These are phyloP conservation scores for Acanthis flammea DNA, from an alignment of 2,797 vertebrate genomes.

Conservation along the genomic window DNA sequence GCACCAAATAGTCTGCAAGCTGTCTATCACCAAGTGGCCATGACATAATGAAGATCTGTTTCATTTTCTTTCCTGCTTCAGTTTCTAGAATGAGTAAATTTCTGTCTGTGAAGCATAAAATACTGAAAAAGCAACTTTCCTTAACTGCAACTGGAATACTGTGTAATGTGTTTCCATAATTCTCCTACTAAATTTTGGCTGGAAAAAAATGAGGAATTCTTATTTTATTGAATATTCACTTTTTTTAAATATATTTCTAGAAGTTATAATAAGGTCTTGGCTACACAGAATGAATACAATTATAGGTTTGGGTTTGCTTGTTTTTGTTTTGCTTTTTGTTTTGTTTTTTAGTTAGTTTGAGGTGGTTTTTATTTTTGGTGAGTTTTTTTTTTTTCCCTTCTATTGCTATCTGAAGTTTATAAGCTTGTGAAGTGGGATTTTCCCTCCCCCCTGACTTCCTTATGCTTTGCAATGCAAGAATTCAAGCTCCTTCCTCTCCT, in stretches of 20 bases:
- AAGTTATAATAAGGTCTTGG: not conserved
- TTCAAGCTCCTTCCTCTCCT: not conserved
- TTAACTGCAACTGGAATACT: not conserved
- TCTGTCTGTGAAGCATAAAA: not conserved
- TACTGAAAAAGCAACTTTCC: not conserved
- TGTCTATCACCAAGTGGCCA: not conserved
- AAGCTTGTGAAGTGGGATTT: not conserved
- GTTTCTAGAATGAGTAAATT: not conserved
- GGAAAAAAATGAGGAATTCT: not conserved
- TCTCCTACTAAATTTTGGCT: not conserved
- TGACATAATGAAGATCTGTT: not conserved
- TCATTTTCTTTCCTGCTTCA: not conserved
- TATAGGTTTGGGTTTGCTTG: not conserved
- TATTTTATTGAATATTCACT: not conserved
- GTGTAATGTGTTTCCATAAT: not conserved
- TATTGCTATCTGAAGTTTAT: not conserved
- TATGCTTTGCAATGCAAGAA: not conserved
- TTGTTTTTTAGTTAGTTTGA: not conserved
- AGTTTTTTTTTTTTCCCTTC: not conserved
- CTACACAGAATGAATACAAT: not conserved
- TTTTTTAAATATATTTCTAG: not conserved
- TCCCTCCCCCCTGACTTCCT: rapidly evolving
- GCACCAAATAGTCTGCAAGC: not conserved
- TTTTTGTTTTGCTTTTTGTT: not conserved
- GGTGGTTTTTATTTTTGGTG: not conserved